Evolutionary conservation across 2,113 vertebrate species (phyloP).

Genomic region (Orthonyx spaldingii): DNA sequence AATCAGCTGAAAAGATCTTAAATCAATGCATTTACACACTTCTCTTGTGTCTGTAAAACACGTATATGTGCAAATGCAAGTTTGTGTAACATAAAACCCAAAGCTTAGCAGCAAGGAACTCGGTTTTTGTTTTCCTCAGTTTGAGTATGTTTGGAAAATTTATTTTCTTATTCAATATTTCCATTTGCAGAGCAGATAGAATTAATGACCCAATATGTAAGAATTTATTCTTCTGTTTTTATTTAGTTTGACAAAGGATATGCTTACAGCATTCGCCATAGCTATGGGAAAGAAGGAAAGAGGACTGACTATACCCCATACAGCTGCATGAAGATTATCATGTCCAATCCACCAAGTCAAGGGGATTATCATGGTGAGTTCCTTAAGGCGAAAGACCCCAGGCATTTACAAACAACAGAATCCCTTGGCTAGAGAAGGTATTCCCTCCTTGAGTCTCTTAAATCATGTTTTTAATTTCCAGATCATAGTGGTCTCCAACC

Average conservation of each 20-base stretch:
- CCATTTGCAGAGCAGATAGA: constrained; percentile 62
- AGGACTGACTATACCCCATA: constrained; percentile 95
- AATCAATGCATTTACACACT: not conserved
- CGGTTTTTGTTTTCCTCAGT: not conserved
- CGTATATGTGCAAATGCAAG: fast-evolving
- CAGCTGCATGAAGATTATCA: constrained; percentile 98
- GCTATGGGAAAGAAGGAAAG: constrained; percentile 94
- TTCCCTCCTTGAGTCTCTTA: not conserved
- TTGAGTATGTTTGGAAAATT: constrained; percentile 44
- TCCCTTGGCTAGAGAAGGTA: not conserved
- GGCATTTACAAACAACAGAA: not conserved
- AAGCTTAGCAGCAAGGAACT: not conserved
- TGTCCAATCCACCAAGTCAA: constrained; percentile 91
- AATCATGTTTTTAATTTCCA: not conserved
- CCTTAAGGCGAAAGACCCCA: not conserved
- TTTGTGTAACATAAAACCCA: not conserved
- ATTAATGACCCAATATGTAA: constrained; percentile 51
- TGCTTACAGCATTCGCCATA: constrained; percentile 93
- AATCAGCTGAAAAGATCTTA: not conserved
- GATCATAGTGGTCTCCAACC: not conserved
- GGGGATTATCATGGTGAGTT: constrained; percentile 96
- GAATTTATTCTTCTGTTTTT: constrained; percentile 42
- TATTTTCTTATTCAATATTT: constrained; percentile 69
- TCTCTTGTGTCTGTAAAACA: not conserved
- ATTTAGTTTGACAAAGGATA: constrained; percentile 96